Evolutionary conservation across 2,797 vertebrate species (phyloP).

Genomic region (Balearica regulorum): DNA sequence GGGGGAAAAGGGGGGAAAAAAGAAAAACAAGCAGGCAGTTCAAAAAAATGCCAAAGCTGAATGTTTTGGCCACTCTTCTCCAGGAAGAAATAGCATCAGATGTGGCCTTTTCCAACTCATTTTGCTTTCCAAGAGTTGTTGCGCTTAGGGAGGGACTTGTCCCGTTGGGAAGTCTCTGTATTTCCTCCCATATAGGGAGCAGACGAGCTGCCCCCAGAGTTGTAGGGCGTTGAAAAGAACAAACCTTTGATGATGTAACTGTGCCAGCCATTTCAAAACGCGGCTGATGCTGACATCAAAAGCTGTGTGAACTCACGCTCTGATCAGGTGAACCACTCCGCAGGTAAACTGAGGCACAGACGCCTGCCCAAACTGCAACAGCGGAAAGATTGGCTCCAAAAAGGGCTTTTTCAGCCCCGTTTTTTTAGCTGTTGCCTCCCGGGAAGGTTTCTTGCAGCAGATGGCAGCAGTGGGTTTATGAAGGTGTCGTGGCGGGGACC

Average conservation of each 20-base stretch:
- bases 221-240: not conserved
- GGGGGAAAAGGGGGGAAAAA: rapidly evolving
- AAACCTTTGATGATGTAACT: rapidly evolving
- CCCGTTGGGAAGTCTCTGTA: not conserved
- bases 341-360: not conserved
- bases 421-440: not conserved
- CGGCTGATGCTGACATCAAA: not conserved
- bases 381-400: rapidly evolving
- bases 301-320: rapidly evolving
- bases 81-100: not conserved
- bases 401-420: rapidly evolving
- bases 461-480: slow-evolving; percentile 24
- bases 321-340: rapidly evolving
- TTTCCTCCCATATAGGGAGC: not conserved
- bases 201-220: rapidly evolving
- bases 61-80: not conserved
- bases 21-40: not conserved
- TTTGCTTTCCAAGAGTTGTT: not conserved
- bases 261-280: rapidly evolving
- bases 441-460: not conserved
- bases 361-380: rapidly evolving
- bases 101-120: not conserved
- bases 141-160: not conserved
- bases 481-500: rapidly evolving
- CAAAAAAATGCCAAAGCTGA: rapidly evolving